phyloP scores from a whole-genome alignment of 2,113 vertebrate genomes.

The Zingel zingel region DNA sequence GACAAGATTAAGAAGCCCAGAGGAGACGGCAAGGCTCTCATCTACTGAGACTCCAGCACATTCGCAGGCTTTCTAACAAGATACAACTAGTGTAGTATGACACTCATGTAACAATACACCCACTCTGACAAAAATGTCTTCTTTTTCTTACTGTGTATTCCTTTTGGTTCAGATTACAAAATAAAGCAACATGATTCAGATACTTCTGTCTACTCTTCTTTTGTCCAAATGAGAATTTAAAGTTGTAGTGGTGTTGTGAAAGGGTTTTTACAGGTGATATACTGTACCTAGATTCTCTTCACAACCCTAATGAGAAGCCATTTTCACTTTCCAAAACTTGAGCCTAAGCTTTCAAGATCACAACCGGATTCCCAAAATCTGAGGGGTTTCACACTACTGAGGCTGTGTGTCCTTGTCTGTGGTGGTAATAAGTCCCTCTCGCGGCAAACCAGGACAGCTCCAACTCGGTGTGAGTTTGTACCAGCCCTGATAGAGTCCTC shows the following conservation, averaged over 20 bases:
- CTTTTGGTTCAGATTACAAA: constrained; percentile 68
- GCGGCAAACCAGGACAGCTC: constrained; percentile 84
- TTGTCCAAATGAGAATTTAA: background rate
- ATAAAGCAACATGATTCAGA: constrained; percentile 71
- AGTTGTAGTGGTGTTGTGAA: background rate
- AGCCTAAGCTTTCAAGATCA: background rate
- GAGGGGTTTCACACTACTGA: background rate
- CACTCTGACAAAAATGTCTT: constrained; percentile 2
- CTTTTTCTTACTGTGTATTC: constrained; percentile 23
- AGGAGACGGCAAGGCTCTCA: constrained; percentile 91
- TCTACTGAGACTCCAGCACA: constrained; percentile 85
- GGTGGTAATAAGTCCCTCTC: constrained; percentile 72
- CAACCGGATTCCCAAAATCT: background rate
- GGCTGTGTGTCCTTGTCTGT: background rate
- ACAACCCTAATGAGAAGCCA: background rate
- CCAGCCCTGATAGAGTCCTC: constrained; percentile 88
- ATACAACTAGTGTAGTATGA: constrained; percentile 60
- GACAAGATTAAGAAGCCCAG: constrained; percentile 93
- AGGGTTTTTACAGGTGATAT: background rate
- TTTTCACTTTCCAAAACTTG: background rate
- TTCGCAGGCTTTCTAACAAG: constrained; percentile 6
- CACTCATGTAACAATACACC: constrained; percentile 56
- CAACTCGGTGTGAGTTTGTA: constrained; percentile 72
- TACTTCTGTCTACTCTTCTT: background rate
- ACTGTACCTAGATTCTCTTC: background rate